These are phyloP conservation scores for Microtus ochrogaster DNA, from an alignment of 2,113 vertebrate species.

Conservation along the genomic window DNA sequence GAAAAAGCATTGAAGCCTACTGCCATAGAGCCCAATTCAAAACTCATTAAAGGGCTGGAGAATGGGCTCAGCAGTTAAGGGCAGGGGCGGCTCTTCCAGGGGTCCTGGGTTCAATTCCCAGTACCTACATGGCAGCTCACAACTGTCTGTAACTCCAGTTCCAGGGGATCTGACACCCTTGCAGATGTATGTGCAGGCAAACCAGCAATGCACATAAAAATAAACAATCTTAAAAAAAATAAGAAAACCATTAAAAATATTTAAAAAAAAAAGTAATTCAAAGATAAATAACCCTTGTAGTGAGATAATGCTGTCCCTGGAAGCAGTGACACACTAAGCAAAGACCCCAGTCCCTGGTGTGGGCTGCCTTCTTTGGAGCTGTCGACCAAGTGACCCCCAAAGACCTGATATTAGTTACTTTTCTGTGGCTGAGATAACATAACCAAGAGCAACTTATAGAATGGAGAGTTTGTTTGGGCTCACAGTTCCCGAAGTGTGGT, in stretches of 20 bases:
- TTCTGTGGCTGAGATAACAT: not conserved
- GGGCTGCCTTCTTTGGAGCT: not conserved
- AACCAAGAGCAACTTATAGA: not conserved
- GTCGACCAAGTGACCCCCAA: not conserved
- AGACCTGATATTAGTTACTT: not conserved
- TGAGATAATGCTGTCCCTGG: not conserved
- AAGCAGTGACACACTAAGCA: not conserved
- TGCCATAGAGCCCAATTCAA: not conserved
- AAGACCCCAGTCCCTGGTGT: not conserved
- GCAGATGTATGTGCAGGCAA: not conserved
- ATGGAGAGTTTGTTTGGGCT: not conserved
- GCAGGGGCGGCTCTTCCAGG: not conserved
- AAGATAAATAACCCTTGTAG: not conserved
- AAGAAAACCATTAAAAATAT: not conserved
- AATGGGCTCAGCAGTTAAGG: not conserved
- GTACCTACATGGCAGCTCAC: not conserved
- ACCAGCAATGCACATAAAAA: not conserved
- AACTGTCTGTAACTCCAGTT: not conserved
- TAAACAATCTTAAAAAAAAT: not conserved
- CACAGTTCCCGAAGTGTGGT: not conserved
- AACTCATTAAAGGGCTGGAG: not conserved
- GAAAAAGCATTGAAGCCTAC: not conserved
- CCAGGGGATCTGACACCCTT: not conserved
- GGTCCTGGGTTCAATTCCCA: not conserved
- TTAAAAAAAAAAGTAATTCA: not conserved